These are phyloP conservation scores for Engystomops pustulosus DNA, from an alignment of 2,113 vertebrate species.

Conservation along the genomic window DNA sequence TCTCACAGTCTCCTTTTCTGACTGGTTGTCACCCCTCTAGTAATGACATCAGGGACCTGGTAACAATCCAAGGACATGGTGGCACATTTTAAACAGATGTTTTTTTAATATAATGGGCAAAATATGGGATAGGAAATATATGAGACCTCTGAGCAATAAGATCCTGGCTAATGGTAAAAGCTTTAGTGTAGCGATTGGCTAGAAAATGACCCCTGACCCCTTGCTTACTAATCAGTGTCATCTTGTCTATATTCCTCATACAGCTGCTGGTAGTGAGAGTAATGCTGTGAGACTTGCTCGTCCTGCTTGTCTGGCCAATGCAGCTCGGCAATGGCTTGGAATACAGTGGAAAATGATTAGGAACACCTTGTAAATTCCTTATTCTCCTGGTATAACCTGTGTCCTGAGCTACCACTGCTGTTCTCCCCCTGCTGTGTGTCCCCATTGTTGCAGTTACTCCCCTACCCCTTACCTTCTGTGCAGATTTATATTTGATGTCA, in stretches of 20 bases:
- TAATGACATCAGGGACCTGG: too few species aligned
- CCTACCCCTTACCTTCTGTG: too few species aligned
- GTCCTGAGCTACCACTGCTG: neutral
- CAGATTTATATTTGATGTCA: too few species aligned
- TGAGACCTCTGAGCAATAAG: neutral
- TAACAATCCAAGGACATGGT: too few species aligned
- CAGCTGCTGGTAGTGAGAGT: constrained; percentile 7
- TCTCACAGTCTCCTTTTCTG: too few species aligned
- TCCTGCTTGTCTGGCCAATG: neutral
- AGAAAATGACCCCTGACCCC: neutral
- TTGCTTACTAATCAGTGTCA: neutral
- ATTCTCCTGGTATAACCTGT: neutral
- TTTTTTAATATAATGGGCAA: too few species aligned
- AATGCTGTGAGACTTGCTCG: constrained; percentile 40
- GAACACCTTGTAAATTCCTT: neutral
- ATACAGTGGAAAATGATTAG: neutral
- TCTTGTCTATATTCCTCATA: neutral
- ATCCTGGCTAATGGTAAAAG: neutral
- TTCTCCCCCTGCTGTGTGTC: too few species aligned
- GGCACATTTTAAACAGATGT: too few species aligned
- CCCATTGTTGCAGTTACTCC: too few species aligned
- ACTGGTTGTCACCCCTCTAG: too few species aligned
- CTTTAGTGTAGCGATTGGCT: neutral
- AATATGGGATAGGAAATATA: too few species aligned
- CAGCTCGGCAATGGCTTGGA: neutral